These are phyloP conservation scores for Microhierax caerulescens DNA, from an alignment of 2,797 vertebrate species.

Conservation along the genomic window DNA sequence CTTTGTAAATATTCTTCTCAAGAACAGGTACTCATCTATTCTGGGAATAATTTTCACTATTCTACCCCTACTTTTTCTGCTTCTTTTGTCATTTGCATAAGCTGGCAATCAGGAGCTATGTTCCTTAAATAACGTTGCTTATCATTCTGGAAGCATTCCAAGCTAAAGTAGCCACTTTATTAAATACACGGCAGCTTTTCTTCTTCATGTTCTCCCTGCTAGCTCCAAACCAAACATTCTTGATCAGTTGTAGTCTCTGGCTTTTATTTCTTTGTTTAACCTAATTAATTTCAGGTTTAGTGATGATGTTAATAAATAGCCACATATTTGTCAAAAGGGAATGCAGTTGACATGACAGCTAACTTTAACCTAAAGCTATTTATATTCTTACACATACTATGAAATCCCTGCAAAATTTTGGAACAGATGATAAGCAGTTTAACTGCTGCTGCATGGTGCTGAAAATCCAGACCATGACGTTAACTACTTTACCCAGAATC, in stretches of 20 bases:
- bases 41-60: neutral
- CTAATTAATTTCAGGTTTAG: neutral
- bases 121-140: neutral
- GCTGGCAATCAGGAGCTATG: neutral
- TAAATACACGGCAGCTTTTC: neutral
- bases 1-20: neutral
- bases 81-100: neutral
- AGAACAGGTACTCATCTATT: neutral
- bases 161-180: neutral
- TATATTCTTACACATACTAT: neutral
- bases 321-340: neutral
- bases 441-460: neutral
- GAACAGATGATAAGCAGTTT: neutral
- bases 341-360: neutral
- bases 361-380: neutral
- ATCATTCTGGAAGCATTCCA: neutral
- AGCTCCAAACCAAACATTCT: neutral
- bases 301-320: neutral
- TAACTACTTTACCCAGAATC: neutral
- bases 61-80: neutral
- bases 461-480: neutral
- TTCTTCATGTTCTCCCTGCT: neutral
- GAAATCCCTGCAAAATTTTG: neutral
- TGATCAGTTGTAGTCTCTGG: neutral
- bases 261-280: neutral